A percentile compares a stretch with the other conserved stretches of the same genome.
Conservation (phyloP, 2,797 vertebrate species). For the Myotis planiceps region DNA sequence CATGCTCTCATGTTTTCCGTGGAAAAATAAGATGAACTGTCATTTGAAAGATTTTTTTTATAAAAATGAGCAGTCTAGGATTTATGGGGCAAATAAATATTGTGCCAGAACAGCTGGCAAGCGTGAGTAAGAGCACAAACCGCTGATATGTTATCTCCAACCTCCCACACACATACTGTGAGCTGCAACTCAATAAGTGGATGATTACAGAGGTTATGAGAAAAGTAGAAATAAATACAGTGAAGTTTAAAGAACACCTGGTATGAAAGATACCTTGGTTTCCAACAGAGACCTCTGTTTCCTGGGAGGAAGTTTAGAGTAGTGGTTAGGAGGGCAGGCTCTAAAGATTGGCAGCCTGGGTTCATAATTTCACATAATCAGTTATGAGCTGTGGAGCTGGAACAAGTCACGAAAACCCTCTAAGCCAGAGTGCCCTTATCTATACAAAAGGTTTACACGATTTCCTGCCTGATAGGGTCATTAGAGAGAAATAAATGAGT, state of each 20-base stretch:
- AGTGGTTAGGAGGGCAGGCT: background rate
- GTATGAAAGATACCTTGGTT: conserved; percentile 65
- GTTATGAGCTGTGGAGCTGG: background rate
- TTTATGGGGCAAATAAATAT: conserved; percentile 72
- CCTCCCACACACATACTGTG: conserved; percentile 64
- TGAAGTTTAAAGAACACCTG: conserved; percentile 73
- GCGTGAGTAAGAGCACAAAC: conserved; percentile 40
- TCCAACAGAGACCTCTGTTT: conserved; percentile 39
- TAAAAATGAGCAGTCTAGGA: conserved; percentile 49
- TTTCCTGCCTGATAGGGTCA: background rate
- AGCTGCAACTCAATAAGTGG: conserved; percentile 74
- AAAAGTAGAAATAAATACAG: conserved; percentile 76
- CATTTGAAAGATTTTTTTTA: conserved; percentile 40
- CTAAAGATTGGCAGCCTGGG: background rate
- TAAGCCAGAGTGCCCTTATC: background rate
- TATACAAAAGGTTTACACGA: background rate
- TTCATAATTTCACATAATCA: background rate
- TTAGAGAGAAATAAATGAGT: background rate
- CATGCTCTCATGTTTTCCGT: background rate
- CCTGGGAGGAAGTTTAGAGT: background rate
- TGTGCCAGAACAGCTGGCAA: conserved; percentile 75
- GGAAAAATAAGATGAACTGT: conserved; percentile 58
- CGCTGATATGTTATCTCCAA: conserved; percentile 57
- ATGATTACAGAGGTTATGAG: conserved; percentile 80
- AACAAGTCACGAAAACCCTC: background rate